phyloP scores from a whole-genome alignment of 2,113 vertebrate genomes.

The Arizona elegans region DNA sequence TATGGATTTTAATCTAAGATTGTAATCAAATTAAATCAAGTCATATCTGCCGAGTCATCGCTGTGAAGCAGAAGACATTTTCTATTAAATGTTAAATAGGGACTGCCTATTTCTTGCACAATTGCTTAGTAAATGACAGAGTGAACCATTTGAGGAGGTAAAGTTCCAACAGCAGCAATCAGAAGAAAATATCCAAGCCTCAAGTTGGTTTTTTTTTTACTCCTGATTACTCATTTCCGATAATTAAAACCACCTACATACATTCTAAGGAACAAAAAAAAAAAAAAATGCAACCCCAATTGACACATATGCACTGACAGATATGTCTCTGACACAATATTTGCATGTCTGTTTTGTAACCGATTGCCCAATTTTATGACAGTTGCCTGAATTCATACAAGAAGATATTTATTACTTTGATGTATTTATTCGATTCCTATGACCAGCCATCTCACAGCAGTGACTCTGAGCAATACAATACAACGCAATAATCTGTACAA shows the following conservation, averaged over 20 bases:
- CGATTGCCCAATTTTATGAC: rapidly evolving
- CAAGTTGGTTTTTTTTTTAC: not conserved
- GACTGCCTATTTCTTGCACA: not conserved
- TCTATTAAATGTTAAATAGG: slow-evolving; percentile 7
- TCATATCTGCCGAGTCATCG: not conserved
- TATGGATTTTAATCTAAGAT: not conserved
- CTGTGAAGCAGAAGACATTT: not conserved
- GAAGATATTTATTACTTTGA: not conserved
- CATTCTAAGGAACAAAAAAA: not conserved
- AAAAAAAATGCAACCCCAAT: not conserved
- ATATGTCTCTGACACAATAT: not conserved
- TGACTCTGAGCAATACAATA: not conserved
- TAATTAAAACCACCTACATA: not conserved
- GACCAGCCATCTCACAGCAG: not conserved
- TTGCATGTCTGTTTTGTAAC: slow-evolving; percentile 19
- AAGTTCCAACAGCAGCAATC: slow-evolving; percentile 7
- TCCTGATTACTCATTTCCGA: not conserved
- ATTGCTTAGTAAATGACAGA: not conserved
- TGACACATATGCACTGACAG: not conserved
- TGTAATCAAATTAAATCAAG: not conserved
- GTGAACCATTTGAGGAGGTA: not conserved
- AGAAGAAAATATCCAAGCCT: not conserved
- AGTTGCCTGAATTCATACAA: not conserved
- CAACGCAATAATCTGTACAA: not conserved
- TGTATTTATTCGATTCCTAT: not conserved